A percentile compares a stretch with the other conserved stretches of the same genome.
Evolutionary conservation across 2,888 invertebrate genomes (phyloP).

Genomic region (Muschampia plurimacula): DNA sequence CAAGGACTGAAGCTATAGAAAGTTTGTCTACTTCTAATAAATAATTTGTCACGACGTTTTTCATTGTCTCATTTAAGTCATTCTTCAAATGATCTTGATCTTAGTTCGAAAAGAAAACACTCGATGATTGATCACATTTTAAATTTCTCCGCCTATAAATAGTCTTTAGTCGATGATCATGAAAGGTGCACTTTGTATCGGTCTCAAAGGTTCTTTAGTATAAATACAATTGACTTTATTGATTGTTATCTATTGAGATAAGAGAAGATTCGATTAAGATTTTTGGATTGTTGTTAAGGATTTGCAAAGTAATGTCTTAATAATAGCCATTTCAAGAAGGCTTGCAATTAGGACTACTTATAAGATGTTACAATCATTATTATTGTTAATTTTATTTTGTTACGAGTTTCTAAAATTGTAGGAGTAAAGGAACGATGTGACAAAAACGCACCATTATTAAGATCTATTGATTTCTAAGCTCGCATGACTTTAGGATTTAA

Average conservation of each 20-base stretch:
- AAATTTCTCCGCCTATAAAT: constrained; percentile 37
- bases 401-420: constrained; percentile 1
- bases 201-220: constrained; percentile 12
- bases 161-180: constrained; percentile 21
- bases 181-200: constrained; percentile 28
- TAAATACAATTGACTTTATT: constrained; percentile 34
- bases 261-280: constrained; percentile 26
- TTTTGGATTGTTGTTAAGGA: constrained; percentile 17
- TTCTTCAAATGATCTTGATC: constrained; percentile 72
- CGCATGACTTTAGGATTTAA: constrained; percentile 46
- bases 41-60: constrained; percentile 68
- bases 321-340: constrained; percentile 9
- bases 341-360: constrained; percentile 1
- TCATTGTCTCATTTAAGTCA: constrained; percentile 62
- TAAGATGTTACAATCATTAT: constrained; percentile 11
- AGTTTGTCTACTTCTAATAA: constrained; percentile 68
- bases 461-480: constrained; percentile 34
- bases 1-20: constrained; percentile 72
- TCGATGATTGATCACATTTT: constrained; percentile 41
- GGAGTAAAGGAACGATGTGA: constrained; percentile 17
- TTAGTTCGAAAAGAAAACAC: constrained; percentile 54
- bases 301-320: constrained; percentile 34
- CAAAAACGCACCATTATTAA: constrained; percentile 27
- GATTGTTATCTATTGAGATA: constrained; percentile 31
- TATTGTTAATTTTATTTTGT: constrained; percentile 16